Percentiles rank a stretch among this genome's conserved stretches.
phyloP scores from a whole-genome alignment of 2,113 vertebrate species.

The Ochotona princeps region DNA sequence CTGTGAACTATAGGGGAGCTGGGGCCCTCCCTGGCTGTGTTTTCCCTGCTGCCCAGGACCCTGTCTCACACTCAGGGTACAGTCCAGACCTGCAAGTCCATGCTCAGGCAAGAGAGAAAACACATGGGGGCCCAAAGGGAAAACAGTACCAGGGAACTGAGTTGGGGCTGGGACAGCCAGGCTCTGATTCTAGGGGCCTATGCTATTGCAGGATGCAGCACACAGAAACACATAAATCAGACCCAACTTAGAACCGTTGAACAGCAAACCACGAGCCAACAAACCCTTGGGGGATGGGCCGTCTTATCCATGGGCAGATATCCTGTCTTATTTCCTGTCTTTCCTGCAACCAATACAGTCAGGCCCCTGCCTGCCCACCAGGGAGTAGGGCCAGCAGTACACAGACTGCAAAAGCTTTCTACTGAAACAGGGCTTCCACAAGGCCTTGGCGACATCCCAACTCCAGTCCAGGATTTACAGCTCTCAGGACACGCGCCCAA shows the following conservation, averaged over 20 bases:
- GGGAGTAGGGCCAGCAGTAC: neutral
- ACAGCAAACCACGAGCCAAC: neutral
- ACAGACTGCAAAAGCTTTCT: neutral
- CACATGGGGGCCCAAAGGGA: neutral
- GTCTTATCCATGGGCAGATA: neutral
- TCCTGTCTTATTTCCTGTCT: constrained; percentile 45
- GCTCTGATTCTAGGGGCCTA: neutral
- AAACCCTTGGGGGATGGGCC: neutral
- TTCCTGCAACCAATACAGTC: neutral
- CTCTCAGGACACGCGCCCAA: neutral
- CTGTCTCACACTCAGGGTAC: neutral
- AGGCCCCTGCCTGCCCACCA: neutral
- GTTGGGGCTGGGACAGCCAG: neutral
- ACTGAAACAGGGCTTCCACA: neutral
- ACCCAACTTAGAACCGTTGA: neutral
- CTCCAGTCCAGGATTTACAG: neutral
- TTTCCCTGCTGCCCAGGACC: neutral
- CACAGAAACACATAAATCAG: neutral
- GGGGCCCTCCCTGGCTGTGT: neutral
- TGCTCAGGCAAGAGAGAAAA: neutral
- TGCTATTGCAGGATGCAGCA: neutral
- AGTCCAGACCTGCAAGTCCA: neutral
- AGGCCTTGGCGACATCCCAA: neutral
- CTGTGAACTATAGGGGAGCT: neutral
- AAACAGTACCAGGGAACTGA: neutral